Evolutionary conservation across 1,140 invertebrate genomes (phyloP), one percentile per base, ranked within the genome.

Genomic region (Harpegnathos saltator): DNA sequence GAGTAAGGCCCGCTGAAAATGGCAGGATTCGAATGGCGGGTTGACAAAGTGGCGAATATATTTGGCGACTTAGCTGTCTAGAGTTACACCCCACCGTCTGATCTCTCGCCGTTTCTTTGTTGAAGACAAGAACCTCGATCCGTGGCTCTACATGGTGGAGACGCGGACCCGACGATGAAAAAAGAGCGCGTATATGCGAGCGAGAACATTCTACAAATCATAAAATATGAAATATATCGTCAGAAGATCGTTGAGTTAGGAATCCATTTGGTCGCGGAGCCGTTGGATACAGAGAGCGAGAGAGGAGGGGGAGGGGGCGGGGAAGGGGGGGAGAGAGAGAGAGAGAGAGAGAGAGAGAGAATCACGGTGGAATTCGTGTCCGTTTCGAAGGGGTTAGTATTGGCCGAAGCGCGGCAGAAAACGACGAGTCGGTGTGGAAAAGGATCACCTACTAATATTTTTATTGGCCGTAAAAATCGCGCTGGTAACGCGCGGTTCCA

Each of bases 401-500:
- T 58, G 54, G 33, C 26, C 15, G 50, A 83, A 62, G 59, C 58
- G 50, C 22, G 59, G 63, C 61, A 82, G 61, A 72, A 80, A 54
- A 56, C 73, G 75, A 59, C 63, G 66, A 78, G 48, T 74, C 26
- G 26, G 74, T 56, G 74, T 72, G 80, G 83, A 83, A 84, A 85
- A 90, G 81, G 83, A 89, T 91, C 88, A 85, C 83, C 90, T 88
- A 91, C 85, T 91, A 92, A 89, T 91, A 87, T 90, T 92, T 91
- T 92, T 92, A 92, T 91, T 91, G 90, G 48, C 85, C 89, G 89
- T 92, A 92, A 92, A 90, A 91, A 89, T 91, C 85, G 85, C 85
- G 75, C 83, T 85, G 63, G 29, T 59, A 52, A 73, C 50, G 38
- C 38, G n/a, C n/a, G n/a, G n/a, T n/a, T n/a, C n/a, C n/a, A 33